phyloP scores from a whole-genome alignment of 1,140 invertebrate genomes.

The Drosophila saltans region DNA sequence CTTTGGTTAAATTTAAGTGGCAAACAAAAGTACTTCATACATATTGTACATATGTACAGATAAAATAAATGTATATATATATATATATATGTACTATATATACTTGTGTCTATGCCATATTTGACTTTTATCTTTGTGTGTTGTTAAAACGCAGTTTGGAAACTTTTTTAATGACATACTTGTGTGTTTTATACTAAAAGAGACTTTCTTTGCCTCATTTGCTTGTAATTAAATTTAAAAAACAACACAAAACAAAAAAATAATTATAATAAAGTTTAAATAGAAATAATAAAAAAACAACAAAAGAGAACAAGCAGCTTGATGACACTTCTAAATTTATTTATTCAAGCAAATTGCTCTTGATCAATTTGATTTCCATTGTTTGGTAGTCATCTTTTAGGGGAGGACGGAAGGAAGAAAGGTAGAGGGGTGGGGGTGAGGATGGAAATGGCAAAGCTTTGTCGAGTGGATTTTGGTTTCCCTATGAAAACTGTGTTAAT shows the following conservation, averaged over 20 bases:
- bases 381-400: conserved; percentile 40
- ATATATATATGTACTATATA: neutral
- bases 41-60: conserved; percentile 11
- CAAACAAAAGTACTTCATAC: conserved; percentile 4
- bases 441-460: conserved; percentile 39
- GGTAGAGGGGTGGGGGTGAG: neutral
- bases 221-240: conserved; percentile 13
- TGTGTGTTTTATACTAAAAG: conserved; percentile 12
- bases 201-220: conserved; percentile 19
- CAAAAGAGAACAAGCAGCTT: neutral
- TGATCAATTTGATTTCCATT: conserved; percentile 60
- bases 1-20: conserved; percentile 19
- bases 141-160: conserved; percentile 45
- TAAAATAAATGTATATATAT: neutral
- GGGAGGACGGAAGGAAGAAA: too few relatives aligned
- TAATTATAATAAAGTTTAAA: neutral
- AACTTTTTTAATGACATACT: conserved; percentile 62
- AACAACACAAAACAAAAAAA: neutral
- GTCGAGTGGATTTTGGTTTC: conserved; percentile 58
- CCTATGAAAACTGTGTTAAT: conserved; percentile 44
- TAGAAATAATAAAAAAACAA: conserved; percentile 7
- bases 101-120: conserved; percentile 14
- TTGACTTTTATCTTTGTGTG: conserved; percentile 53
- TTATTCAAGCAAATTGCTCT: conserved; percentile 59
- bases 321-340: conserved; percentile 46